Base-by-base conservation (phyloP, 1,140 invertebrate species). In the Drosophila cardini region DNA sequence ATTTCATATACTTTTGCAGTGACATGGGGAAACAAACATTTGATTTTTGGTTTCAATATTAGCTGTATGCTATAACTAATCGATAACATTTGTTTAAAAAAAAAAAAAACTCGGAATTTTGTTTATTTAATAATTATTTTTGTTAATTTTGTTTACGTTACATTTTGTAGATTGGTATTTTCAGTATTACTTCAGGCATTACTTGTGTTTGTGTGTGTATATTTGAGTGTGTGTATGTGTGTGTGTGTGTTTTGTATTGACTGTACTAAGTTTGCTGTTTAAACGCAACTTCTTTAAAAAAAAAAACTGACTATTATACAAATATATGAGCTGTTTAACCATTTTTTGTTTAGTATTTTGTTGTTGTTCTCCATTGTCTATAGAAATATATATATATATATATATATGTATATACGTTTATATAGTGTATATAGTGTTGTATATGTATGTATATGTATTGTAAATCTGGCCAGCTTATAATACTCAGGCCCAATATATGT, bases 341-440 rank as follows among this genome's bases (percentile, higher is more conserved):
- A 30, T 32, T 57, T 38, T 40, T 7, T 57, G 15, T 55, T 60
- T 52, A 18, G 16, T 40, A 21, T 36, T n/a, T 56, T 55, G 30
- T 42, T 61, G 18, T 45, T 57, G 36, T 63, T 56, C 15, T 58
- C 52, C 65, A 56, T 69, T 11, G 43, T 60, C 71, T 72, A 72
- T 84, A 83, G 76, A 83, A 79, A 84, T 80, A 84, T 83, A 81
- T 64, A 38, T 71, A 43, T 79, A 48, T 75, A 21, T 67, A 32
- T 68, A 21, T 57, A 38, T 73, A 60, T 73, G 56, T 76, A 68
- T 67, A 26, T 26, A 26, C 1, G 40, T 70, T 32, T 58, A 63
- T 58, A 46, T 26, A 26, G 16, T 75, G 16, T 61, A 55, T 64
- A 30, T 56, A 43, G 30, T 50, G 53, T 36, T 72, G 40, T 67